phyloP scores from a whole-genome alignment of 2,113 vertebrate genomes.

The Heliornis fulica region DNA sequence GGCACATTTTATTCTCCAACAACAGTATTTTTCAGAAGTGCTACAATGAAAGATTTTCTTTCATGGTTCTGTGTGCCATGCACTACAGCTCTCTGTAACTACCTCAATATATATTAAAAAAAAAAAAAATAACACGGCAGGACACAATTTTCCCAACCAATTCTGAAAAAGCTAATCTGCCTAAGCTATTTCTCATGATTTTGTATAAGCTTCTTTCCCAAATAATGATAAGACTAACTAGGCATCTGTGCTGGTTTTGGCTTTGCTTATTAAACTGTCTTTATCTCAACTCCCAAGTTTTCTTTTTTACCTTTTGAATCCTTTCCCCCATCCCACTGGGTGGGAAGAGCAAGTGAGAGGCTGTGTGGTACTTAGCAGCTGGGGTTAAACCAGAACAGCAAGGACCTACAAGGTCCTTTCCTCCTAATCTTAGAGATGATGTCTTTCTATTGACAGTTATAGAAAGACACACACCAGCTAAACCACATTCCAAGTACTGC shows the following conservation, averaged over 20 bases:
- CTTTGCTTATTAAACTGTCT: neutral
- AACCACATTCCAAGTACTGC: neutral
- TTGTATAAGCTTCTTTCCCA: neutral
- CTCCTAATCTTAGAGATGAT: neutral
- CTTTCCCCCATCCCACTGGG: neutral
- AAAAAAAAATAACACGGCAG: neutral
- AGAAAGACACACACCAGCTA: neutral
- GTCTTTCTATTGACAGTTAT: neutral
- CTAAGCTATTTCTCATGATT: neutral
- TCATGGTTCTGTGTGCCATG: neutral
- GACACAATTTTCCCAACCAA: neutral
- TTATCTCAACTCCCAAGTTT: neutral
- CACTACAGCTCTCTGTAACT: neutral
- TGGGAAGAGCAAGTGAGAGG: accelerated
- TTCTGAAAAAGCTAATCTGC: neutral
- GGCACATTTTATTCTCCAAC: neutral
- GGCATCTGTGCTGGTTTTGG: neutral
- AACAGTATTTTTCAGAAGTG: neutral
- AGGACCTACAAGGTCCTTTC: neutral
- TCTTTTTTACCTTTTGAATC: neutral
- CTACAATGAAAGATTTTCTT: neutral
- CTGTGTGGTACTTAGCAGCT: neutral
- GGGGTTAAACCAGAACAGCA: neutral
- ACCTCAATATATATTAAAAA: neutral
- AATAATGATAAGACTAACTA: neutral